Evolutionary conservation across 2,113 vertebrate genomes (phyloP).

Genomic region (Mandrillus leucophaeus): DNA sequence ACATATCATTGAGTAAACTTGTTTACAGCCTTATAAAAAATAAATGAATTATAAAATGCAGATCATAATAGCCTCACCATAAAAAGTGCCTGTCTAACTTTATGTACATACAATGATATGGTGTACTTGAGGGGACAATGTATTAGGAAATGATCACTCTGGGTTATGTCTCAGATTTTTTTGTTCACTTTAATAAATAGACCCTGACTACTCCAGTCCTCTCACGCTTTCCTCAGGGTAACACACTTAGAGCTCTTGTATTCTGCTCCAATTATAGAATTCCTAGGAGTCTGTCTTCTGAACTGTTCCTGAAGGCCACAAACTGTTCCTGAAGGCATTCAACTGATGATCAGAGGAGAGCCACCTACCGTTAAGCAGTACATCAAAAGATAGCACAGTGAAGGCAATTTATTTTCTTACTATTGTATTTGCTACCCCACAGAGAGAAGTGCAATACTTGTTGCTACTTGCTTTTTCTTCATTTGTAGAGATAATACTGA

Average conservation of each 20-base stretch:
- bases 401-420: constrained; percentile 36
- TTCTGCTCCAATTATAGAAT: constrained; percentile 26
- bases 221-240: constrained; percentile 1
- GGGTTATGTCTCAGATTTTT: background rate
- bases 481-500: background rate
- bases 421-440: background rate
- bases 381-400: background rate
- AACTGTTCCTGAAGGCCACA: background rate
- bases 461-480: constrained; percentile 3
- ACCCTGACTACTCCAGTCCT: background rate
- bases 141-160: constrained; percentile 16
- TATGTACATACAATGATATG: background rate
- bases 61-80: background rate
- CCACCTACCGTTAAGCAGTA: background rate
- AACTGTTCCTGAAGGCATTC: background rate
- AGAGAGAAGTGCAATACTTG: background rate
- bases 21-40: background rate
- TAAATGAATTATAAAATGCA: background rate
- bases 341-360: background rate
- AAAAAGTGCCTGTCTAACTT: background rate
- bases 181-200: background rate
- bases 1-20: background rate
- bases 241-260: background rate
- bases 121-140: background rate
- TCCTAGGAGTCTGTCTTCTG: background rate